Evolutionary conservation across 2,888 invertebrate genomes (phyloP), one percentile per base, ranked within the genome.

Genomic region (Xylophagus ater): DNA sequence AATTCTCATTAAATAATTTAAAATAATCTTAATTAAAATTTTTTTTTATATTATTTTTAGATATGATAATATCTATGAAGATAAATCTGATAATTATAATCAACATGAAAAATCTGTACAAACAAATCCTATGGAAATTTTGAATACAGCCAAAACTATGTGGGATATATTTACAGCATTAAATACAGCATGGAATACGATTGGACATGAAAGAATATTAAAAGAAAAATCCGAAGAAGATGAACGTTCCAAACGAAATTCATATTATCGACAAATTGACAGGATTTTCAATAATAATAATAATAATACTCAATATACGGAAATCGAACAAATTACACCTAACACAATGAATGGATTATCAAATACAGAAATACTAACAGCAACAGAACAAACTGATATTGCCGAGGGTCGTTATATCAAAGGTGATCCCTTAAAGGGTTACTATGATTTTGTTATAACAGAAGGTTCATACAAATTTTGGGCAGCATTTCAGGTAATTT

Each of bases 381-480:
- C 31, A 9, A 38, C 33, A 12, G 29, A 41, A 9, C 47, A 49
- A 15, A 56, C 54, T 45, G 41, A 13, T 24, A 53, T 58, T 23
- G 55, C 53, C 5, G 62, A 65, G 47, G 65, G 58, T 15, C 59
- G 65, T 18, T 65, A 65, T 39, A 65, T 65, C 23, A 64, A 65
- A 47, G 65, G 65, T 19, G 83, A 84, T 58, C 81, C 81, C 35
- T 81, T 83, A 73, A 77, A 76, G 23, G 81, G 81, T 0, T 87
- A 87, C 62, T 86, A 86, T 56, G 86, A 87, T 61, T 87, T 87
- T 65, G 72, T 86, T 48, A 85, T 87, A 55, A 87, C 84, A 53
- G 87, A 87, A 58, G 85, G 85, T 3, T 86, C 85, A 13, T 87
- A 85, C 65, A 87, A 87, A 58, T 87, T 87, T 64, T 87, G 86